Evolutionary conservation across 2,113 vertebrate species (phyloP).

Genomic region (Eira barbara): DNA sequence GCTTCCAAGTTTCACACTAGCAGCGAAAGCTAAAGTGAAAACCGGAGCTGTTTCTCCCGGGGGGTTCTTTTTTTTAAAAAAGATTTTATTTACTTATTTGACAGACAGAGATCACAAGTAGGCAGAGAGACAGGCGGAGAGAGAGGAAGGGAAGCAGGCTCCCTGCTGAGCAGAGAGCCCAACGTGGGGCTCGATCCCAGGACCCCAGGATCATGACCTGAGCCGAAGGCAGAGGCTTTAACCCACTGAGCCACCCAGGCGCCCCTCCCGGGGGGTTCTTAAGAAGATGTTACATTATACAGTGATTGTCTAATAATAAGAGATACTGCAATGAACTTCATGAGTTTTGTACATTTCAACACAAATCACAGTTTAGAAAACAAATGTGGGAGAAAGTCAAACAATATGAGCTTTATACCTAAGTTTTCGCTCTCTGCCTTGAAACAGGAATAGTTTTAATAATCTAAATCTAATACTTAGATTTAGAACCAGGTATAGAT

Average conservation of each 20-base stretch:
- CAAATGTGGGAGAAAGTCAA: background rate
- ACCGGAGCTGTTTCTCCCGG: background rate
- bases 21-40: background rate
- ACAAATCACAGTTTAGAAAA: background rate
- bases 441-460: background rate
- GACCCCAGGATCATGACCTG: no score
- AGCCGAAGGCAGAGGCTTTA: no score
- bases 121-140: no score
- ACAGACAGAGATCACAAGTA: no score
- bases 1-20: background rate
- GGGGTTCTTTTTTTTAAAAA: no score
- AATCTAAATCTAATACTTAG: background rate
- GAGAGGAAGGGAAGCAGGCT: no score
- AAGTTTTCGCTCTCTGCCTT: background rate
- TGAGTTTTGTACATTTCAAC: background rate
- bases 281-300: background rate
- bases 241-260: no score
- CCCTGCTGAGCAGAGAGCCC: no score
- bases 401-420: background rate
- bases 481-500: background rate
- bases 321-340: background rate
- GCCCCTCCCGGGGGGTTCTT: conserved; percentile 2
- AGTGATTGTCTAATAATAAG: background rate
- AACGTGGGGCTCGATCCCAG: no score
- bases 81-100: no score